Evolutionary conservation across 2,888 invertebrate genomes (phyloP), one percentile per base, ranked within the genome.

Genomic region (Elgonia sp.): DNA sequence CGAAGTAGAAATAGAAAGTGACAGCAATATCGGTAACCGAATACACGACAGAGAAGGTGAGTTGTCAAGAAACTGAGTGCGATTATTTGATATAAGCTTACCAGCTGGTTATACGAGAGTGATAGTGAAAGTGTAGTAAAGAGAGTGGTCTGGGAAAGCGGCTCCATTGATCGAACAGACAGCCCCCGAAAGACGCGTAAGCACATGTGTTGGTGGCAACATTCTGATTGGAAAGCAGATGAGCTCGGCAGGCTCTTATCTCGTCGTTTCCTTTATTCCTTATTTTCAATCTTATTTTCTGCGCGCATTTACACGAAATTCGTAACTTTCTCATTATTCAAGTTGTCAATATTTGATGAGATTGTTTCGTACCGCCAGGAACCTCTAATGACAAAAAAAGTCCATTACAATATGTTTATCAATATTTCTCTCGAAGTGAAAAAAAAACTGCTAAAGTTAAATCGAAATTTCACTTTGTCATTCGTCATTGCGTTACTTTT

Each of bases 181-280:
- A 91, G 90, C 91, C 91, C 89, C 91, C 81, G 75, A 90, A 92
- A 91, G 90, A 90, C 91, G 89, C 90, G 88, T 90, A 92, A 93
- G 92, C 93, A 93, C 92, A 93, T 93, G 93, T 93, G 93, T 91
- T 90, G 90, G 90, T 92, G 92, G 92, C 93, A 92, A 92, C 90
- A 88, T 91, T 92, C 92, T 93, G 93, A 93, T 93, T 93, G 93
- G 92, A 92, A 92, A 91, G 92, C 93, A 93, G 93, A 93, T 93
- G 93, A 93, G 92, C 91, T 93, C 90, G 92, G 91, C 91, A 86
- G 89, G 89, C 92, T 92, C 92, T 93, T 87, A 92, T 91, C 92
- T 91, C 91, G 73, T 77, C 86, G 85, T 89, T 82, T 75, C 84
- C 62, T 87, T 75, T 81, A 86, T 84, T 84, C 67, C 84, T 85